These are phyloP conservation scores for Leptodactylus fuscus DNA, from an alignment of 2,113 vertebrate genomes.

Conservation along the genomic window DNA sequence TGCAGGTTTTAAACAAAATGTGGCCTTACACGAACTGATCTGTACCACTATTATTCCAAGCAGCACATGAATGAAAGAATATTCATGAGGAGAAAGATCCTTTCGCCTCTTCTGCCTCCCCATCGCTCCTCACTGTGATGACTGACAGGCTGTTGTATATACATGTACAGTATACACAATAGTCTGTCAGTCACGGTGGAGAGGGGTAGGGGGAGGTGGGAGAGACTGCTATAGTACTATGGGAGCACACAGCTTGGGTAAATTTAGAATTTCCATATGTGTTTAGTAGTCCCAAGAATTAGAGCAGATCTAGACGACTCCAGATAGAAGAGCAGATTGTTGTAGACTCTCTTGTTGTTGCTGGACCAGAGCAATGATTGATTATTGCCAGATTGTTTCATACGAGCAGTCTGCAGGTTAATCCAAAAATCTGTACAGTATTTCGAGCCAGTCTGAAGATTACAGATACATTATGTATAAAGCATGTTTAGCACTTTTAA, in stretches of 20 bases:
- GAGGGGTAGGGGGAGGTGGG: too few species aligned
- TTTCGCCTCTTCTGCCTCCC: too few species aligned
- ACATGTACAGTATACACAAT: too few species aligned
- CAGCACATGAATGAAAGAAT: too few species aligned
- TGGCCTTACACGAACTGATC: too few species aligned
- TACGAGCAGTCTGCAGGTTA: not conserved
- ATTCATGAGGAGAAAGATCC: too few species aligned
- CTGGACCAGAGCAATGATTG: not conserved
- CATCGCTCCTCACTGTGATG: too few species aligned
- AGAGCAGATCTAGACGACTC: not conserved
- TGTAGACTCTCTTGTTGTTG: not conserved
- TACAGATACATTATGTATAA: not conserved
- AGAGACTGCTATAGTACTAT: too few species aligned
- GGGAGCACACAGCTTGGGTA: not conserved
- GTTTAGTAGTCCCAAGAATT: not conserved
- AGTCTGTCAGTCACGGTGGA: too few species aligned
- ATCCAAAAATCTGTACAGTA: constrained; percentile 31
- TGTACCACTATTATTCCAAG: too few species aligned
- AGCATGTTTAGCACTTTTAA: not conserved
- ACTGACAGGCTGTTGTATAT: too few species aligned
- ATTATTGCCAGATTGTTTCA: constrained; percentile 34
- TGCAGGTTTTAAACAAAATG: too few species aligned
- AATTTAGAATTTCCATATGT: not conserved
- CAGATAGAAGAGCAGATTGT: constrained; percentile 19
- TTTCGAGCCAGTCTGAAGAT: constrained; percentile 13